Conservation (phyloP, 2,888 invertebrate species). For the Diarsia dahlii region DNA sequence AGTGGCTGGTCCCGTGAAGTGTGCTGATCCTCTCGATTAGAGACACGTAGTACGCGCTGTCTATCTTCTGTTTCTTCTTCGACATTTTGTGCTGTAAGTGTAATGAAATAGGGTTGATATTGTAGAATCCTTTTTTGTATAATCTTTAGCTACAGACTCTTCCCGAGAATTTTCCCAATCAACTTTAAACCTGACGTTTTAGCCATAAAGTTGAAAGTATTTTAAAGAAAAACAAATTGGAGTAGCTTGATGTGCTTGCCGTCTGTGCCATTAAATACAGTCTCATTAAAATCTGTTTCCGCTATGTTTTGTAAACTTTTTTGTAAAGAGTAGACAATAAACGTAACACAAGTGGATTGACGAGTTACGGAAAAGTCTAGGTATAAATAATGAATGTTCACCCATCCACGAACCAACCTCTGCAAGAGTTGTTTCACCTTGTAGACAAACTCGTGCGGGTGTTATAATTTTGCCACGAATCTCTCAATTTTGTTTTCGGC, state of each 20-base stretch:
- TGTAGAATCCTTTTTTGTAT: not conserved
- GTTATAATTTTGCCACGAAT: not conserved
- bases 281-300: not conserved
- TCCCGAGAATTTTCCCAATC: no score
- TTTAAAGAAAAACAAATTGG: no score
- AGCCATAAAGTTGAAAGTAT: no score
- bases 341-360: no score
- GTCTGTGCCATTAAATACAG: not conserved
- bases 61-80: conserved; percentile 48
- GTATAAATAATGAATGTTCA: not conserved
- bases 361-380: not conserved
- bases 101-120: not conserved
- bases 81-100: conserved; percentile 49
- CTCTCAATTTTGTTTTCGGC: not conserved
- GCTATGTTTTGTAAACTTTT: not conserved
- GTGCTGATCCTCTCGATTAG: conserved; percentile 74
- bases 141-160: not conserved
- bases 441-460: not conserved
- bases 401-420: not conserved
- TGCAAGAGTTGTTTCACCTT: not conserved
- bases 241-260: no score
- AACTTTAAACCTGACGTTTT: no score
- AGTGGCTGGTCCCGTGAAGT: conserved; percentile 77
- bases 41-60: conserved; percentile 36
- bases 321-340: not conserved